Conservation (phyloP, 2,888 invertebrate species). For the Eulithis testata region DNA sequence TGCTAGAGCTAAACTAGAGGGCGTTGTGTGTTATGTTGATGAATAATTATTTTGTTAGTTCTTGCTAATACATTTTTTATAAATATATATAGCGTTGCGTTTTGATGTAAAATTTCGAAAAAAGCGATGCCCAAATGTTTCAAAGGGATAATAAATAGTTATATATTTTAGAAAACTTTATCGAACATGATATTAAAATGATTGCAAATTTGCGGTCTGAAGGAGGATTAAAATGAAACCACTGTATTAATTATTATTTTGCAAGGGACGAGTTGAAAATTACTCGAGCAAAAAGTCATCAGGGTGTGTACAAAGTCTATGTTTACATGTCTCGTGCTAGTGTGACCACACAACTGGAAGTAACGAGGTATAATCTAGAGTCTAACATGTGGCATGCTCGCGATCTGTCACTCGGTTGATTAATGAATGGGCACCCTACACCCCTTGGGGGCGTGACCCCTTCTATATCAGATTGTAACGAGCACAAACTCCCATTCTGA, state of each 20-base stretch:
- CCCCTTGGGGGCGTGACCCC: conserved; percentile 38
- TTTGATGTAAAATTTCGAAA: no score
- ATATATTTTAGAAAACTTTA: background rate
- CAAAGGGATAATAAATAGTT: background rate
- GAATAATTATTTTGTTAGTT: no score
- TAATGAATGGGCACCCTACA: conserved; percentile 64
- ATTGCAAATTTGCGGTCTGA: conserved; percentile 10
- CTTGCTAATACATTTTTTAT: no score
- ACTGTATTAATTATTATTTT: conserved; percentile 1
- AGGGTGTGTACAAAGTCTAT: conserved; percentile 19
- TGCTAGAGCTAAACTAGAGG: no score
- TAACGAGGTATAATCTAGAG: conserved; percentile 64
- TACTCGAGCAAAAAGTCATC: conserved; percentile 31
- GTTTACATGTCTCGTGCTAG: conserved; percentile 42
- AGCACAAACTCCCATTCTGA: conserved; percentile 51
- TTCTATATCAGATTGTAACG: conserved; percentile 53
- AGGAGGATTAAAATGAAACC: background rate
- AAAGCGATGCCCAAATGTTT: background rate
- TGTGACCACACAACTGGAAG: conserved; percentile 59
- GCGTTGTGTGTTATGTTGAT: no score
- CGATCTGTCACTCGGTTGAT: conserved; percentile 73
- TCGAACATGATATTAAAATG: background rate
- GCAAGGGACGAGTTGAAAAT: conserved; percentile 12
- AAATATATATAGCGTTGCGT: no score
- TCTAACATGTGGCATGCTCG: conserved; percentile 61